Percentiles rank a stretch among this genome's conserved stretches.
These are phyloP conservation scores for Agriopis leucophaearia DNA, from an alignment of 2,888 invertebrate species.

Conservation along the genomic window DNA sequence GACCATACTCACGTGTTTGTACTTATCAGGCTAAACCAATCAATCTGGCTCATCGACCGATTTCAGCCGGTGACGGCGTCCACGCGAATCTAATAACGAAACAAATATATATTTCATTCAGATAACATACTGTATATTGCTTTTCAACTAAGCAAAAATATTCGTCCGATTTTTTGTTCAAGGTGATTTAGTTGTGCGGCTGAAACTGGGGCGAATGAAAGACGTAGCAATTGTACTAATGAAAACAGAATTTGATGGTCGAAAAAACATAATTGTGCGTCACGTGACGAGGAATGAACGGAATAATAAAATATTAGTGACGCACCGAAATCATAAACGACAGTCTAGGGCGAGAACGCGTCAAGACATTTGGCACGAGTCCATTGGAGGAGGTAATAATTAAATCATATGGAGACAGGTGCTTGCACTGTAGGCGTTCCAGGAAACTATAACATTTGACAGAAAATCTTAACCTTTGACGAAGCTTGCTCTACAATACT, in stretches of 20 bases:
- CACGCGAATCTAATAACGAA: slow-evolving; percentile 8
- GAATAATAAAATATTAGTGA: slow-evolving; percentile 44
- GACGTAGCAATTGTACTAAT: slow-evolving; percentile 43
- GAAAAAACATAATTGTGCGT: slow-evolving; percentile 35
- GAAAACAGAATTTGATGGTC: slow-evolving; percentile 31
- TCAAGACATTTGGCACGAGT: slow-evolving; percentile 56
- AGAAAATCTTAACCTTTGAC: not conserved
- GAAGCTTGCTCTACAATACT: not conserved
- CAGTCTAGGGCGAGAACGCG: slow-evolving; percentile 30
- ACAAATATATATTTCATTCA: slow-evolving; percentile 9
- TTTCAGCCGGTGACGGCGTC: slow-evolving; percentile 17
- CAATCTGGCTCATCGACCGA: slow-evolving; percentile 34
- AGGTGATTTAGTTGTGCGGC: slow-evolving; percentile 18
- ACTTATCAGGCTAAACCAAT: slow-evolving; percentile 30
- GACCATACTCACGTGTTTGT: slow-evolving; percentile 31
- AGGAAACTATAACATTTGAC: not conserved
- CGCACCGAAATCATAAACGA: slow-evolving; percentile 30
- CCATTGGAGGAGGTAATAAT: slow-evolving; percentile 51
- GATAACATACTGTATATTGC: not conserved
- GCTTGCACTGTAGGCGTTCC: slow-evolving; percentile 43
- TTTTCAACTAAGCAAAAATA: slow-evolving; percentile 12
- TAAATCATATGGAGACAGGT: slow-evolving; percentile 50
- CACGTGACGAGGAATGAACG: slow-evolving; percentile 37
- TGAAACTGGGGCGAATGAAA: slow-evolving; percentile 43
- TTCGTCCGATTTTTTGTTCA: slow-evolving; percentile 3